Evolutionary conservation across 2,888 invertebrate genomes (phyloP).

Genomic region (Drosophila demipolita): DNA sequence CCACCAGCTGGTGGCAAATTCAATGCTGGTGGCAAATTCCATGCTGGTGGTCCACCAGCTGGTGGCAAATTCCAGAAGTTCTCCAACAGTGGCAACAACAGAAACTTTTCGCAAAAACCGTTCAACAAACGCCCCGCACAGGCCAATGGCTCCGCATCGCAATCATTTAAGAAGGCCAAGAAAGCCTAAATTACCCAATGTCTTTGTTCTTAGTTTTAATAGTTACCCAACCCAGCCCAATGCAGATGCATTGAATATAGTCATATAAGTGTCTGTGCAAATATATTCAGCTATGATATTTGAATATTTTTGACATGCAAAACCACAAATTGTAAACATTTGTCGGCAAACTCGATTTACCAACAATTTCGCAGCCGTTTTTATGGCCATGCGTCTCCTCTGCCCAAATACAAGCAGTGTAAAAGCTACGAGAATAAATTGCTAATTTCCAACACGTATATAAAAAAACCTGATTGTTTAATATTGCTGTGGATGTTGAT

Average conservation of each 20-base stretch:
- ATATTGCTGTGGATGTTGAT: constrained; percentile 7
- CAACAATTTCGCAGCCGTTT: constrained; percentile 25
- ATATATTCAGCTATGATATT: constrained; percentile 31
- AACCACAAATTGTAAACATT: constrained; percentile 46
- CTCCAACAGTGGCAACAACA: constrained; percentile 10
- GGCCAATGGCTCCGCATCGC: constrained; percentile 22
- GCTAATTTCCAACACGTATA: constrained; percentile 68
- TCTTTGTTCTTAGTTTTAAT: constrained; percentile 41
- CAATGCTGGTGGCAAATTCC: too few species aligned
- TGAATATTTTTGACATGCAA: constrained; percentile 43
- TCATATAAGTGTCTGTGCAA: constrained; percentile 31
- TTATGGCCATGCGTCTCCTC: constrained; percentile 23
- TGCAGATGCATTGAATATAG: constrained; percentile 47
- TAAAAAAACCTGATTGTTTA: constrained; percentile 13
- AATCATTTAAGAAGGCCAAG: constrained; percentile 43
- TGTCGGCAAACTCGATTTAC: constrained; percentile 39
- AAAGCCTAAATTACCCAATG: constrained; percentile 11
- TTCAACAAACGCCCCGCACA: constrained; percentile 60
- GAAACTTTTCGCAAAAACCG: constrained; percentile 38
- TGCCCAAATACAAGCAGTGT: constrained; percentile 38
- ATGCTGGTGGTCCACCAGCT: not conserved
- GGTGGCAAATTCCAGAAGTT: constrained; percentile 23
- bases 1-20: constrained; percentile 1
- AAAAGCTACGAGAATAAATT: constrained; percentile 60
- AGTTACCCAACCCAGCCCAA: constrained; percentile 11